Conservation (phyloP, 1,140 invertebrate genomes). For the Drosophila ironensis region DNA sequence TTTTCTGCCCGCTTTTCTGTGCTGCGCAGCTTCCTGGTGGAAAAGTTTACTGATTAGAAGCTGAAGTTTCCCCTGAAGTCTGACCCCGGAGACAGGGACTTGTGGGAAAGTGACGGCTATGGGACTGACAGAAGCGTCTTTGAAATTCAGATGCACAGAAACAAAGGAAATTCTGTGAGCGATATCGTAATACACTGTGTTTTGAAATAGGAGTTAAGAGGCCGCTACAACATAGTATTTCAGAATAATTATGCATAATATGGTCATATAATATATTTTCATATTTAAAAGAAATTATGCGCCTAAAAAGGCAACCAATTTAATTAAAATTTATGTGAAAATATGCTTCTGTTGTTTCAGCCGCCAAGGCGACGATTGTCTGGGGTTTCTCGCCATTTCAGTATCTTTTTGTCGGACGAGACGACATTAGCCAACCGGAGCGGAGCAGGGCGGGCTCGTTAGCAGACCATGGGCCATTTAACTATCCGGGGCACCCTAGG, state of each 20-base stretch:
- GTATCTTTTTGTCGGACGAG: conserved; percentile 24
- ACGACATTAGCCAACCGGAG: conserved; percentile 39
- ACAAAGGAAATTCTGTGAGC: neutral
- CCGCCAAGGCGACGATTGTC: conserved; percentile 12
- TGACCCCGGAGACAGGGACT: conserved; percentile 9
- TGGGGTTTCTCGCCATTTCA: neutral
- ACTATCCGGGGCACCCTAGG: conserved; percentile 4
- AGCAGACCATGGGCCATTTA: conserved; percentile 63
- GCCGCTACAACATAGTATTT: too few species aligned
- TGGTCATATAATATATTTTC: neutral
- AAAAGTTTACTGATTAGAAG: conserved; percentile 46
- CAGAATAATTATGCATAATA: too few species aligned
- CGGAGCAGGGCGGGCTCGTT: conserved; percentile 44
- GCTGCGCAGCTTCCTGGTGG: conserved; percentile 19
- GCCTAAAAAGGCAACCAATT: too few species aligned
- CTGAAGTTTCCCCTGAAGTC: conserved; percentile 35
- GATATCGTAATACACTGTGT: too few species aligned
- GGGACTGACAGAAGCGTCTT: conserved; percentile 29
- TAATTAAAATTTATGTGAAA: too few species aligned
- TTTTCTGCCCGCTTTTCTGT: conserved; percentile 25
- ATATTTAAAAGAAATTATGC: too few species aligned
- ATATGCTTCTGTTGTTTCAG: neutral
- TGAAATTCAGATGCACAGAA: neutral
- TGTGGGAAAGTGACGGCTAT: conserved; percentile 43
- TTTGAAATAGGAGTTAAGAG: too few species aligned